These are phyloP conservation scores for Tursiops truncatus DNA, from an alignment of 2,113 vertebrate species.

Conservation along the genomic window DNA sequence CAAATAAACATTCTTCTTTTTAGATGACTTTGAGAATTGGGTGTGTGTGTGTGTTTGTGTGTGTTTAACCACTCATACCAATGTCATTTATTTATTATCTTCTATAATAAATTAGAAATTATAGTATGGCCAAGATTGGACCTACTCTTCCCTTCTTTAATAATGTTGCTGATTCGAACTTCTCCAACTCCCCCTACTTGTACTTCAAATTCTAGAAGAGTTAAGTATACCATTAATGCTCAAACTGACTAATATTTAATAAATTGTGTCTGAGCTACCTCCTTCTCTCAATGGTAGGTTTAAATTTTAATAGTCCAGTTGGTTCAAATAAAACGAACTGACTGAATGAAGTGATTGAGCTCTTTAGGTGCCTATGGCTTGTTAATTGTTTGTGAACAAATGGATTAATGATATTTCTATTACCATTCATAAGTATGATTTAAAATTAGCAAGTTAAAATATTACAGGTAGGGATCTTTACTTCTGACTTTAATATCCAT, in stretches of 20 bases:
- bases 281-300: background rate
- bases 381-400: background rate
- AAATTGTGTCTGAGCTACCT: background rate
- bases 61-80: background rate
- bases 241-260: background rate
- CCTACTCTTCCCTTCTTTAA: background rate
- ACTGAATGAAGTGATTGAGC: background rate
- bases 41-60: background rate
- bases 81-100: background rate
- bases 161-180: background rate
- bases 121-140: background rate
- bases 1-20: background rate
- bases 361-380: background rate
- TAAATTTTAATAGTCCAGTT: background rate
- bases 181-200: background rate
- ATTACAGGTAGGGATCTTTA: background rate
- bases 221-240: background rate
- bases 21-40: background rate
- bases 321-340: background rate
- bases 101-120: background rate
- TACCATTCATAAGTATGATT: background rate
- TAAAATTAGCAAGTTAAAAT: background rate
- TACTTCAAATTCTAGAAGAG: background rate
- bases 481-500: background rate
- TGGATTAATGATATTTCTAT: background rate